These are phyloP conservation scores for Prenolepis imparis DNA, from an alignment of 2,888 invertebrate species.

Conservation along the genomic window DNA sequence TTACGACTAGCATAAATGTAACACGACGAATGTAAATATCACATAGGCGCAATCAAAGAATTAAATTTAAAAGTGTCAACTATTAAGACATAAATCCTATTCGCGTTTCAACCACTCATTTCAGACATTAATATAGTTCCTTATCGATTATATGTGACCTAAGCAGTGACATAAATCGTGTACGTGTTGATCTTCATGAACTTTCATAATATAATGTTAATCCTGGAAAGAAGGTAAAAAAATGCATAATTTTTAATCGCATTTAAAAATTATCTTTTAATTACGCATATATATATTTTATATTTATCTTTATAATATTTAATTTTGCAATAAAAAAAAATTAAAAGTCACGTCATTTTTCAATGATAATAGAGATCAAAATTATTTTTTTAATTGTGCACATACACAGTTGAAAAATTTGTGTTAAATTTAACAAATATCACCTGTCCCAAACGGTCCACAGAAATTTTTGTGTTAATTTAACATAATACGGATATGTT, in stretches of 20 bases:
- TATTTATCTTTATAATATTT: conserved; percentile 1
- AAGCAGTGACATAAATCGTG: not conserved
- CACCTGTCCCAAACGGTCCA: no score
- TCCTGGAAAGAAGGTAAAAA: not conserved
- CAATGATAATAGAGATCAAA: not conserved
- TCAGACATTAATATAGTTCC: not conserved
- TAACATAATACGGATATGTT: no score
- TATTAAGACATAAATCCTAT: conserved; percentile 14
- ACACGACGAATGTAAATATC: conserved; percentile 11
- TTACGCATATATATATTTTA: not conserved
- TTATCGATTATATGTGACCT: not conserved
- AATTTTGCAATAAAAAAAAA: not conserved
- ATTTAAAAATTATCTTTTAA: not conserved
- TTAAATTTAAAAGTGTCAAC: not conserved
- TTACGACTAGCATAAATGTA: not conserved
- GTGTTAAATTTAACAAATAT: no score
- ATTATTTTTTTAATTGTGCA: no score
- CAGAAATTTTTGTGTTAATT: no score
- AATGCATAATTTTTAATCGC: not conserved
- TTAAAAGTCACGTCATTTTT: not conserved
- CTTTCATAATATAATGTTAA: not conserved
- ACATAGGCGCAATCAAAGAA: not conserved
- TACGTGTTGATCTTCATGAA: not conserved
- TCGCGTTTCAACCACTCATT: not conserved
- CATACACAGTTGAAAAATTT: no score